Base-by-base conservation (phyloP, 2,113 vertebrate species). In the Pardalotus punctatus region DNA sequence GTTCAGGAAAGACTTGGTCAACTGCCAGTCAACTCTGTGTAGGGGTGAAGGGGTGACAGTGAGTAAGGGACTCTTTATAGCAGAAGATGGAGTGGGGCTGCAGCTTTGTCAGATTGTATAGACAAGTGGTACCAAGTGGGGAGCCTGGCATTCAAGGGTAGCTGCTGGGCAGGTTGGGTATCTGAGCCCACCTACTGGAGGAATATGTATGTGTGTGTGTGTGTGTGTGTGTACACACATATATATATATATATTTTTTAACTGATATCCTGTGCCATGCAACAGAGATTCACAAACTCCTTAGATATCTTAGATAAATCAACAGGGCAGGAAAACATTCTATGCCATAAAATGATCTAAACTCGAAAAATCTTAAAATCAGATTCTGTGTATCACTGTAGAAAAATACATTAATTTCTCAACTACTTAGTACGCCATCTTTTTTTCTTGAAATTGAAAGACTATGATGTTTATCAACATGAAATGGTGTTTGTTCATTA, bases 391-490 rank as follows among this genome's bases (percentile, higher is more conserved):
- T 38, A 35, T 53, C 14, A 43, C 8, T 76, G 6, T 62, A 61
- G 40, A 86, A 23, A 84, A 74, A 79, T 12, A 60, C 7, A 54
- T 35, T 66, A 0, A 61, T 82, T 93, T 90, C 33, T 61, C 45
- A 69, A 16, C 45, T 80, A 42, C 76, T 96, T 96, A 96, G 86
- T 81, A 96, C 94, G 87, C 85, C 62, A 31, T 62, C 24, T 3
- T 11, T 60, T 69, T 96, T 97, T 69, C 88, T 61, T 92, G 65
- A 97, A 98, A 98, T 97, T 97, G 94, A 98, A 97, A 97, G 74
- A 94, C 88, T 97, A 11, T 96, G 93, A 97, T 98, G 97, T 98
- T 98, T 98, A 98, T 97, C 98, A 97, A 98, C 97, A 98, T 95
- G 89, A 58, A 96, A 74, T 97, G 27, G 74, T 97, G 94, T 97